A percentile compares a stretch with the other conserved stretches of the same genome.
These are phyloP conservation scores for Dastarcus helophoroides DNA, from an alignment of 2,888 invertebrate genomes.

Conservation along the genomic window DNA sequence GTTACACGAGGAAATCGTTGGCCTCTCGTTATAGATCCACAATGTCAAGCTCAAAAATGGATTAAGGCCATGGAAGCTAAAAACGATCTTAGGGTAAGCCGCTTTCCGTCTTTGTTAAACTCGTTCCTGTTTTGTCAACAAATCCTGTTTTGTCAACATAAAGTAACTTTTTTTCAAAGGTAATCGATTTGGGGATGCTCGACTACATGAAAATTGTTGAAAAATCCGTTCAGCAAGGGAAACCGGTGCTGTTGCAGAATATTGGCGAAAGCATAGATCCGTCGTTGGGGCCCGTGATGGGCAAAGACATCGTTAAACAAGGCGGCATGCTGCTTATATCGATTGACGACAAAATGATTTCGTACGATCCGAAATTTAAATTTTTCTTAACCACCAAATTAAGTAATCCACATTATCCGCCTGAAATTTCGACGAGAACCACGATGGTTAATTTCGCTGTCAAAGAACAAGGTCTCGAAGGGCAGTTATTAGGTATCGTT, in stretches of 20 bases:
- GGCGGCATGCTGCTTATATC: slow-evolving; percentile 60
- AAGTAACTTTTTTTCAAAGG: slow-evolving; percentile 28
- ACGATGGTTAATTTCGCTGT: slow-evolving; percentile 86
- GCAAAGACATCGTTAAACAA: slow-evolving; percentile 61
- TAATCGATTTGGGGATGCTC: slow-evolving; percentile 70
- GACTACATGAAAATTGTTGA: slow-evolving; percentile 67
- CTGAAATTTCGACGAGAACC: slow-evolving; percentile 76
- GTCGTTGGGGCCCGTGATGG: slow-evolving; percentile 66
- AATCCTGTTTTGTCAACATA: no score
- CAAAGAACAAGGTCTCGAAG: slow-evolving; percentile 79
- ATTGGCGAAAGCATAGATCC: slow-evolving; percentile 72
- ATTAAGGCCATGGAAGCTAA: slow-evolving; percentile 65
- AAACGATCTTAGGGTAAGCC: slow-evolving; percentile 47
- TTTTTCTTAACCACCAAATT: slow-evolving; percentile 85
- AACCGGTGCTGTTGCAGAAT: slow-evolving; percentile 71
- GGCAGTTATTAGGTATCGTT: slow-evolving; percentile 77
- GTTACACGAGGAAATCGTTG: slow-evolving; percentile 67
- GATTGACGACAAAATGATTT: slow-evolving; percentile 72
- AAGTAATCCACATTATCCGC: slow-evolving; percentile 82
- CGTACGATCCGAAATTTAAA: slow-evolving; percentile 60
- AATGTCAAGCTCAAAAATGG: slow-evolving; percentile 83
- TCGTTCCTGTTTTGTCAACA: no score
- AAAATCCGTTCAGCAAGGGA: slow-evolving; percentile 55
- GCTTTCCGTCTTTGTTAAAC: no score
- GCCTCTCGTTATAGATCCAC: slow-evolving; percentile 85